Conservation (phyloP, 2,113 vertebrate genomes). For the Bungarus multicinctus region DNA sequence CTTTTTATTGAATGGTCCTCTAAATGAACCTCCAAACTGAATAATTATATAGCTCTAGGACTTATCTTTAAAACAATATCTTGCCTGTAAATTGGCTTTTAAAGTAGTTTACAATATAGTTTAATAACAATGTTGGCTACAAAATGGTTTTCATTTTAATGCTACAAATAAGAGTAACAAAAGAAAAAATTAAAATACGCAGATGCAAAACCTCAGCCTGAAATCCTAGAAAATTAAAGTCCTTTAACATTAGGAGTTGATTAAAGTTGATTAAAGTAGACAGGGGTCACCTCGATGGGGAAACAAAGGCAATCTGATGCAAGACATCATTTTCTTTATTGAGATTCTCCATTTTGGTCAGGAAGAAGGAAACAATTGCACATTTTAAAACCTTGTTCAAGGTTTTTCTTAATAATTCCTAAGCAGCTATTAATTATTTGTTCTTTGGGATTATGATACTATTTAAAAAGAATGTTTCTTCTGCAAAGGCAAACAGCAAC, state of each 20-base stretch:
- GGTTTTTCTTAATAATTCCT: neutral
- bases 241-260: neutral
- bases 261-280: neutral
- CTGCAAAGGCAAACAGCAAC: neutral
- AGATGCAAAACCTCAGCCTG: neutral
- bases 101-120: neutral
- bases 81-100: neutral
- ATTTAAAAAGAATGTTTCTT: neutral
- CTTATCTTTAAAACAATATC: neutral
- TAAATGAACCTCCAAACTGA: neutral
- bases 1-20: neutral
- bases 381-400: neutral
- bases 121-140: neutral
- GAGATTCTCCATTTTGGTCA: fast-evolving
- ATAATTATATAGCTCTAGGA: neutral
- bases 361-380: neutral
- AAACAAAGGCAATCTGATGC: too few relatives aligned
- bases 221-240: neutral
- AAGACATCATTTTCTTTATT: neutral
- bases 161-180: neutral
- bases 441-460: neutral
- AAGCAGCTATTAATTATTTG: neutral
- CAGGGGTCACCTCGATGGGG: neutral
- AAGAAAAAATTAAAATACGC: neutral
- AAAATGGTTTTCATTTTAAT: neutral